Conservation (phyloP, 2,797 vertebrate species). For the Centroberyx gerrardi region DNA sequence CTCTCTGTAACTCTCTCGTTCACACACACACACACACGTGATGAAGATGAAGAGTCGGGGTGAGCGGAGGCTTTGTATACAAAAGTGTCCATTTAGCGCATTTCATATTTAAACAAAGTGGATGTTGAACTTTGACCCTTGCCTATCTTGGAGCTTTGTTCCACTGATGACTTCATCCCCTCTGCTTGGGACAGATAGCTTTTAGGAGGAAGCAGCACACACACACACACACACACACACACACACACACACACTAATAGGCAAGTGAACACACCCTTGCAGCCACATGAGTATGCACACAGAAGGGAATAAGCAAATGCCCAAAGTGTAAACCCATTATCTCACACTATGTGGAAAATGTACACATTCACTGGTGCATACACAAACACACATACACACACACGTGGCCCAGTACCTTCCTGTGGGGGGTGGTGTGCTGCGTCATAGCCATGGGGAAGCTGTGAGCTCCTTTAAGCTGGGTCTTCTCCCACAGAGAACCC, state of each 20-base stretch:
- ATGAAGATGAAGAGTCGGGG: constrained; percentile 27
- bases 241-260: background rate
- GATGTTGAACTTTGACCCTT: constrained; percentile 49
- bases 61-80: constrained; percentile 55
- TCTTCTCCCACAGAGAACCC: constrained; percentile 92
- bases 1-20: constrained; percentile 12
- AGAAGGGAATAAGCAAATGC: background rate
- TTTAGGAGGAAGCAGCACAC: constrained; percentile 23
- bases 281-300: background rate
- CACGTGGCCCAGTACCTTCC: constrained; percentile 86
- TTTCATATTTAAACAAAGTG: constrained; percentile 62
- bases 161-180: constrained; percentile 58
- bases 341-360: background rate
- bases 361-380: background rate
- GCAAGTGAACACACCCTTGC: background rate
- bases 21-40: background rate
- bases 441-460: constrained; percentile 93
- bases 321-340: background rate
- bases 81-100: constrained; percentile 51
- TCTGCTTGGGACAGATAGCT: constrained; percentile 43
- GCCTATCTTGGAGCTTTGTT: constrained; percentile 22
- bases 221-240: constrained; percentile 7
- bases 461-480: constrained; percentile 87
- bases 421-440: constrained; percentile 88
- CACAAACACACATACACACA: constrained; percentile 13